Evolutionary conservation across 2,888 invertebrate species (phyloP).

Genomic region (Papilio demoleus): DNA sequence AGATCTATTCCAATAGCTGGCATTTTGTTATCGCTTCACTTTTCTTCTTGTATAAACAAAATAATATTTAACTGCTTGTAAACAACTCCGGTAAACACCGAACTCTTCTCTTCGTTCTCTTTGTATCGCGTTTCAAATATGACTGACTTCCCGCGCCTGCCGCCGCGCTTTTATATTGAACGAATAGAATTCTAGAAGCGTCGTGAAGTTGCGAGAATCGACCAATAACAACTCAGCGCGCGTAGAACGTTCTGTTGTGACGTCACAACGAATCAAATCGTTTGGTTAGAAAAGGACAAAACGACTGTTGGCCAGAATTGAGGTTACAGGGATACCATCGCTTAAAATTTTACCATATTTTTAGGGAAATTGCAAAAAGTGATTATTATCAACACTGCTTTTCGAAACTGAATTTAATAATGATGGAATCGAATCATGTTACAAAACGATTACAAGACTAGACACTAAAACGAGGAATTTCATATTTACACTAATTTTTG

Average conservation of each 20-base stretch:
- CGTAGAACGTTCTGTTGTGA: conserved; percentile 54
- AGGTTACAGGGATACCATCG: conserved; percentile 2
- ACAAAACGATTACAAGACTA: too few relatives aligned
- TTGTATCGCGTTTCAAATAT: conserved; percentile 39
- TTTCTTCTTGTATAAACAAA: conserved; percentile 35
- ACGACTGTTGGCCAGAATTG: not conserved
- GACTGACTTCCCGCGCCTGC: conserved; percentile 42
- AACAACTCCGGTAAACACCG: conserved; percentile 38
- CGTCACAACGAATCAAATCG: conserved; percentile 1
- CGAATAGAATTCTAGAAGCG: conserved; percentile 62
- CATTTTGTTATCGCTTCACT: conserved; percentile 53
- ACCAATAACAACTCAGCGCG: conserved; percentile 57
- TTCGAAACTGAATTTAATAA: not conserved
- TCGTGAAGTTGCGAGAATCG: conserved; percentile 54
- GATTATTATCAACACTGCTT: not conserved
- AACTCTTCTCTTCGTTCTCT: conserved; percentile 28
- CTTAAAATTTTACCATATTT: not conserved
- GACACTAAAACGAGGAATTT: too few relatives aligned
- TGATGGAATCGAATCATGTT: not conserved
- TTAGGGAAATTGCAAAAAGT: not conserved
- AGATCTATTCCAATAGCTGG: conserved; percentile 84
- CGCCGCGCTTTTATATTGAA: conserved; percentile 37
- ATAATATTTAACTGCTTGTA: conserved; percentile 38
- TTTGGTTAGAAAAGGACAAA: conserved; percentile 18
- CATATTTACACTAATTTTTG: too few relatives aligned